Conservation (phyloP, 1,140 invertebrate species). For the Phenacoccus solenopsis region DNA sequence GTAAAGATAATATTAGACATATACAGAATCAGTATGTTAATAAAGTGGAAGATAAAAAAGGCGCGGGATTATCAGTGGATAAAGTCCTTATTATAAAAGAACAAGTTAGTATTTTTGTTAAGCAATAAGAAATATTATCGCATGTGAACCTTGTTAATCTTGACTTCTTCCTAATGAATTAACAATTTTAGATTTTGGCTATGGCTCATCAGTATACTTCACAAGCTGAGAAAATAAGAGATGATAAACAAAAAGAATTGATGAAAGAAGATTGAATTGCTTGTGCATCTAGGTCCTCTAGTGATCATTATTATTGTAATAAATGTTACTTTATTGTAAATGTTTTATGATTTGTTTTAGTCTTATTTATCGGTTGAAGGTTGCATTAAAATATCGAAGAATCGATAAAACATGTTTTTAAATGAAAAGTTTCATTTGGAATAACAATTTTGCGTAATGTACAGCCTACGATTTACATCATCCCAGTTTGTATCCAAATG, state of each 20-base stretch:
- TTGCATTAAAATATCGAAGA: too few relatives aligned
- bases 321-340: too few relatives aligned
- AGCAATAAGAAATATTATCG: not conserved
- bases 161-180: not conserved
- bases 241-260: slow-evolving; percentile 60
- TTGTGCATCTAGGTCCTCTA: too few relatives aligned
- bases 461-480: too few relatives aligned
- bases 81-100: slow-evolving; percentile 46
- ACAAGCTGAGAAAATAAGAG: slow-evolving; percentile 51
- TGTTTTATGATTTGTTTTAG: too few relatives aligned
- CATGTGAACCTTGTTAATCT: not conserved
- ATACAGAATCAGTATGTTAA: slow-evolving; percentile 61
- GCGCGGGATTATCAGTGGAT: slow-evolving; percentile 48
- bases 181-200: slow-evolving; percentile 44
- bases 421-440: too few relatives aligned
- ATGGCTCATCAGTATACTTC: slow-evolving; percentile 49
- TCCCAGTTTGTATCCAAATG: too few relatives aligned
- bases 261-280: slow-evolving; percentile 34
- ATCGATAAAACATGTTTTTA: too few relatives aligned
- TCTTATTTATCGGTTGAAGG: too few relatives aligned
- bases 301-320: too few relatives aligned
- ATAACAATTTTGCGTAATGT: too few relatives aligned
- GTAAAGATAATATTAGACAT: slow-evolving; percentile 61
- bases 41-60: slow-evolving; percentile 48
- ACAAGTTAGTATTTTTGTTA: slow-evolving; percentile 35